Conservation (phyloP, 1,140 invertebrate species). For the Bombus turneri region DNA sequence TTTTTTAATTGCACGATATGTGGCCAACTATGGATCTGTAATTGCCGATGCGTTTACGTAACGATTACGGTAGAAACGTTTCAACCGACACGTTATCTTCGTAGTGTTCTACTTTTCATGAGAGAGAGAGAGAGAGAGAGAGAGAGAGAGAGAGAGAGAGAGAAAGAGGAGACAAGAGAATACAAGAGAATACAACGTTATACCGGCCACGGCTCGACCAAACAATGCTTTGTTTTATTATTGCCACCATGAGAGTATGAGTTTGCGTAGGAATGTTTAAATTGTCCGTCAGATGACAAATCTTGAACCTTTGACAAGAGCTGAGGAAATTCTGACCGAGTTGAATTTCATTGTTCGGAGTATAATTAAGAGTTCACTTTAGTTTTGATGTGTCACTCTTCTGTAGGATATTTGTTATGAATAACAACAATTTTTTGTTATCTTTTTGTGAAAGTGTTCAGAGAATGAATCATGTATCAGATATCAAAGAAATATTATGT, state of each 20-base stretch:
- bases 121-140: constrained; percentile 16
- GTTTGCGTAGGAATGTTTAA: neutral
- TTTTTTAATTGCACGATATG: constrained; percentile 36
- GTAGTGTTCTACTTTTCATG: constrained; percentile 49
- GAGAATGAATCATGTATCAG: neutral
- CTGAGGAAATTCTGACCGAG: neutral
- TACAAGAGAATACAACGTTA: neutral
- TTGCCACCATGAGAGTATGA: neutral
- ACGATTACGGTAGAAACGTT: constrained; percentile 39
- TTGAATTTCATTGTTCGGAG: neutral
- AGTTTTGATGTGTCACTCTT: neutral
- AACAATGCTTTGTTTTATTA: constrained; percentile 21
- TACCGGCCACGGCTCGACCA: constrained; percentile 19
- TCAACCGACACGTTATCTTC: constrained; percentile 46
- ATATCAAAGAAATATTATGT: neutral
- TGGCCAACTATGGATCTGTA: constrained; percentile 25
- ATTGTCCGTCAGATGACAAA: neutral
- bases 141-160: neutral
- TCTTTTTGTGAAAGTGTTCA: neutral
- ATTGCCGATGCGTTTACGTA: constrained; percentile 58
- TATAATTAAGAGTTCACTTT: neutral
- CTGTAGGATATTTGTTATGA: neutral
- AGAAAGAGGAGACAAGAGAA: neutral
- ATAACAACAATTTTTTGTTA: neutral
- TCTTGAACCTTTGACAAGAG: neutral